These are phyloP conservation scores for Archilochus colubris DNA, from an alignment of 2,113 vertebrate species.

Conservation along the genomic window DNA sequence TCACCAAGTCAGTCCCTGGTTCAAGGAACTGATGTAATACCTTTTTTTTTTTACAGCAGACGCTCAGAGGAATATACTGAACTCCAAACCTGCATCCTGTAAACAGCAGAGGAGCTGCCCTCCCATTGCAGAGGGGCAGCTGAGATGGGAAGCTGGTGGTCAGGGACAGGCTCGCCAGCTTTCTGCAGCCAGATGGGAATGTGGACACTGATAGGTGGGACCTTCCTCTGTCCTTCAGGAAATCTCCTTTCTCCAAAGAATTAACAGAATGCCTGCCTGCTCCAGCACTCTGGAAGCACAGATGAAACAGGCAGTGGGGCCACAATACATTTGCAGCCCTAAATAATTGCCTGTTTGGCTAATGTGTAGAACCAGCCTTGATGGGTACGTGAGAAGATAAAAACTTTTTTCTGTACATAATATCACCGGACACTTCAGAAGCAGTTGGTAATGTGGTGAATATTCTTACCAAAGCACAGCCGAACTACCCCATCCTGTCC, in stretches of 20 bases:
- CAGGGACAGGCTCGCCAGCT: not conserved
- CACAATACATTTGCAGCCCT: not conserved
- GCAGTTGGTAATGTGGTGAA: not conserved
- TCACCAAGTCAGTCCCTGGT: not conserved
- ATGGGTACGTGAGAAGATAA: not conserved
- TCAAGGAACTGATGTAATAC: not conserved
- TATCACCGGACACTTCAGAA: not conserved
- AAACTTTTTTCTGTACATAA: not conserved
- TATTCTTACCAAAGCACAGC: not conserved
- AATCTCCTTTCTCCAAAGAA: not conserved
- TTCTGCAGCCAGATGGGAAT: not conserved
- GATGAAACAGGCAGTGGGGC: not conserved
- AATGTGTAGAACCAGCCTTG: not conserved
- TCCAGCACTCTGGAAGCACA: not conserved
- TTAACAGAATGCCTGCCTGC: not conserved
- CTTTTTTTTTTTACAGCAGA: not conserved
- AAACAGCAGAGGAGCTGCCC: not conserved
- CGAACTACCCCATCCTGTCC: not conserved
- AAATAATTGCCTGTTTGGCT: not conserved
- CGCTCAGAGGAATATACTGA: rapidly evolving
- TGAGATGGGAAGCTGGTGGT: not conserved
- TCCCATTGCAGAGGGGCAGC: not conserved
- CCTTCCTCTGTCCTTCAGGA: not conserved
- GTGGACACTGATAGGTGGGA: not conserved
- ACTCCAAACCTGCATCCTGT: not conserved